Conservation (phyloP, 2,797 vertebrate species). For the Adelosebastes latens region DNA sequence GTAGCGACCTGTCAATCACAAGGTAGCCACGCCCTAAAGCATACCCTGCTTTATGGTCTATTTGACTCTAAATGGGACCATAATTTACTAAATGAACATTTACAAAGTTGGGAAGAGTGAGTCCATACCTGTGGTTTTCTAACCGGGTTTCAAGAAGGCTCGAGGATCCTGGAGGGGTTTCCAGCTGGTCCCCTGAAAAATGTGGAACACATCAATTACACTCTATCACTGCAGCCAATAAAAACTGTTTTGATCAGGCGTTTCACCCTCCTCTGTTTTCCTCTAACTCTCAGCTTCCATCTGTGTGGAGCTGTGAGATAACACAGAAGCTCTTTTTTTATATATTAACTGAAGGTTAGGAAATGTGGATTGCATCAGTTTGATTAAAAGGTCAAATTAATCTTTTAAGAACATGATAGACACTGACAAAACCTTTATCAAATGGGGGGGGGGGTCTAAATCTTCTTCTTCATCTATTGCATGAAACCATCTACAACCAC, state of each 20-base stretch:
- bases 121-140: slow-evolving; percentile 20
- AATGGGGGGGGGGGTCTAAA: not conserved
- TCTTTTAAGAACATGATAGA: not conserved
- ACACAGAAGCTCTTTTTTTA: not conserved
- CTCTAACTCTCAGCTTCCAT: not conserved
- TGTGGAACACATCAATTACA: slow-evolving; percentile 23
- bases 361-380: not conserved
- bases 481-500: not conserved
- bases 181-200: slow-evolving; percentile 32
- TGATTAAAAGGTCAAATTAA: not conserved
- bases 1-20: no score
- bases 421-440: not conserved
- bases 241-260: not conserved
- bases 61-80: no score
- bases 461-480: not conserved
- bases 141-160: not conserved
- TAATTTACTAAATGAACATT: no score
- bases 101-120: not conserved
- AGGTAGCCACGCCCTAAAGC: no score
- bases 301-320: slow-evolving; percentile 1
- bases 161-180: not conserved
- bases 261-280: slow-evolving; percentile 3
- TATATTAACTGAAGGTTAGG: not conserved
- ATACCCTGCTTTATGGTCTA: no score
- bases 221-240: not conserved